Evolutionary conservation across 2,888 invertebrate species (phyloP).

Genomic region (Abscondita cerata): DNA sequence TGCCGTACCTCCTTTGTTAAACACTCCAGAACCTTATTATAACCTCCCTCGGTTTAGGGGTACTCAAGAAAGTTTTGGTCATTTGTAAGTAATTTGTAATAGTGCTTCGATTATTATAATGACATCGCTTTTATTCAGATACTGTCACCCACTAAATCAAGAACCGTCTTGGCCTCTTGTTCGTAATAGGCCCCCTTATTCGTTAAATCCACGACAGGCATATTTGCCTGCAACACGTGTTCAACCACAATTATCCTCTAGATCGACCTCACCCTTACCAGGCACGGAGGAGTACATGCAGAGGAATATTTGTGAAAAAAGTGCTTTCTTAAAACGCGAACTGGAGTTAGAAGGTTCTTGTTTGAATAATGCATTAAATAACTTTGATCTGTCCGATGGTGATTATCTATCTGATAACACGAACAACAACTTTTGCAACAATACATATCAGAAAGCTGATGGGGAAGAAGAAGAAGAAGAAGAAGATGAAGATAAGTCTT

Average conservation of each 20-base stretch:
- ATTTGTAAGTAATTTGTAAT: conserved; percentile 3
- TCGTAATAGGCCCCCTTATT: background rate
- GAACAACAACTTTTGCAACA: conserved; percentile 15
- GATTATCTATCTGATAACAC: conserved; percentile 13
- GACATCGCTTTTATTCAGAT: background rate
- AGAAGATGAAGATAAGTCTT: background rate
- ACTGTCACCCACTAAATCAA: background rate
- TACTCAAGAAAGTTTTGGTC: background rate
- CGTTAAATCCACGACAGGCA: background rate
- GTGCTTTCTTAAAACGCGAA: conserved; percentile 52
- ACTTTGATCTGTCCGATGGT: background rate
- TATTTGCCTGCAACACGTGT: conserved; percentile 1
- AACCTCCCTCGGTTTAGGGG: background rate
- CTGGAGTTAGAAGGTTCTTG: conserved; percentile 30
- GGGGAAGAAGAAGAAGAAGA: no score
- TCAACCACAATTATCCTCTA: background rate
- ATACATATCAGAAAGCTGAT: conserved; percentile 1
- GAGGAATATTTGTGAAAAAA: conserved; percentile 52
- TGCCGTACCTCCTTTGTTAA: background rate
- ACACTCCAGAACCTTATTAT: background rate
- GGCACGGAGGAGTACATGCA: conserved; percentile 54
- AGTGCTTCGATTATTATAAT: background rate
- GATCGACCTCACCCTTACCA: conserved; percentile 47
- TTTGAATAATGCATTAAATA: background rate
- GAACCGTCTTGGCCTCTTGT: background rate